Conservation (phyloP, 2,113 vertebrate species). For the Spermophilus dauricus region DNA sequence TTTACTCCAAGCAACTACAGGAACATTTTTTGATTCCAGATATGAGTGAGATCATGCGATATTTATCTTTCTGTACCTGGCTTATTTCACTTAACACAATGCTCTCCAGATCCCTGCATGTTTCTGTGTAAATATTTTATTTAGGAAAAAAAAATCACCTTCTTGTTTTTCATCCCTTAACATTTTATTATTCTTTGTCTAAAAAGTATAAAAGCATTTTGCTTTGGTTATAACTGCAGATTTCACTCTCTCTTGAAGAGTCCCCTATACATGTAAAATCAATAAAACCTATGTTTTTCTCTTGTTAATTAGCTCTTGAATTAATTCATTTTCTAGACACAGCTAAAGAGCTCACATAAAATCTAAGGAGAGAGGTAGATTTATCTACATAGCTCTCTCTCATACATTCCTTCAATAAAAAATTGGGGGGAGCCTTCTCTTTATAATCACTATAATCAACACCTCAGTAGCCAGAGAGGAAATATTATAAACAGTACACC, state of each 20-base stretch:
- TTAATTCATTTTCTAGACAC: neutral
- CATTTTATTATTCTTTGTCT: neutral
- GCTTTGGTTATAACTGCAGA: neutral
- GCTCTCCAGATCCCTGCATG: neutral
- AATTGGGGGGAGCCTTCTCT: neutral
- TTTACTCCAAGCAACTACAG: neutral
- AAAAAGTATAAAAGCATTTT: neutral
- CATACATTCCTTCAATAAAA: neutral
- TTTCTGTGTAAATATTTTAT: slow-evolving; percentile 40
- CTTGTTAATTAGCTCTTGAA: neutral
- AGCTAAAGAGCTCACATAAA: neutral
- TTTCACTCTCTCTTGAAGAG: neutral
- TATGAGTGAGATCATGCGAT: neutral
- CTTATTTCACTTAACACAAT: neutral
- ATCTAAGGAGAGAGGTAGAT: neutral
- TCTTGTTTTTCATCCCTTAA: neutral
- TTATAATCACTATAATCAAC: neutral
- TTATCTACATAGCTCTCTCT: neutral
- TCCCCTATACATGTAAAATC: neutral
- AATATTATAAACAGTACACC: neutral
- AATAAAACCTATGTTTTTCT: neutral
- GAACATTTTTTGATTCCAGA: neutral
- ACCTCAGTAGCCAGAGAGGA: neutral
- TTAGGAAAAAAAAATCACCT: neutral
- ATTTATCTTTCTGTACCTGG: neutral